Evolutionary conservation across 2,888 invertebrate genomes (phyloP).

Genomic region (Drosophila monieri): DNA sequence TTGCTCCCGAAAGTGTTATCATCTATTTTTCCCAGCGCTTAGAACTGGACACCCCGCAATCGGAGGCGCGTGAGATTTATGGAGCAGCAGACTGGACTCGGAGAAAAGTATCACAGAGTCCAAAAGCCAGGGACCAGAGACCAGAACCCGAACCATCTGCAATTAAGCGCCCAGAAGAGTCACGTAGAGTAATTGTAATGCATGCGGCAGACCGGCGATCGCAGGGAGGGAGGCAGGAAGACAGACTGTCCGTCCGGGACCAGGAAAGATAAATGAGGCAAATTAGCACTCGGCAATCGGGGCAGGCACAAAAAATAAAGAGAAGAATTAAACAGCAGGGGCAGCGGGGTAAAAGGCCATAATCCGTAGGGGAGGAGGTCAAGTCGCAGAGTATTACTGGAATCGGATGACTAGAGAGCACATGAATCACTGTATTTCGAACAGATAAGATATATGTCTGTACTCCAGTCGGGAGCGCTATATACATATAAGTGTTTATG

Average conservation of each 20-base stretch:
- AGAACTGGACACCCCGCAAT: conserved; percentile 64
- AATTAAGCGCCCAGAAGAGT: conserved; percentile 52
- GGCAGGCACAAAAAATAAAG: no score
- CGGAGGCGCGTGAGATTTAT: conserved; percentile 75
- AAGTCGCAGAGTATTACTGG: not conserved
- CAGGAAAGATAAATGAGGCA: conserved; percentile 59
- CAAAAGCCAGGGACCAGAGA: not conserved
- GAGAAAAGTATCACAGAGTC: conserved; percentile 9
- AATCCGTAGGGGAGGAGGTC: conserved; percentile 2
- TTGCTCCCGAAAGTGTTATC: conserved; percentile 54
- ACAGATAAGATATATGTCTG: not conserved
- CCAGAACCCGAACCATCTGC: conserved; percentile 35
- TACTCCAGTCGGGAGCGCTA: no score
- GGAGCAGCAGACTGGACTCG: conserved; percentile 41
- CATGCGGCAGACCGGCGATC: not conserved
- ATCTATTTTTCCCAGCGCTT: conserved; percentile 57
- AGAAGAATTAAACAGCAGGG: no score
- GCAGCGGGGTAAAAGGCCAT: conserved; percentile 4
- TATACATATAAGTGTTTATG: not conserved
- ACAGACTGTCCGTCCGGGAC: conserved; percentile 14
- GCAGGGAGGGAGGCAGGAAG: not conserved
- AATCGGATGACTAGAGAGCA: not conserved
- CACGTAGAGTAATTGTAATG: conserved; percentile 43
- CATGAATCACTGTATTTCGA: conserved; percentile 4
- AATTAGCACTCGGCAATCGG: conserved; percentile 53